A percentile compares a stretch with the other conserved stretches of the same genome.
Evolutionary conservation across 2,797 vertebrate species (phyloP).

Genomic region (Cottoperca gobio): DNA sequence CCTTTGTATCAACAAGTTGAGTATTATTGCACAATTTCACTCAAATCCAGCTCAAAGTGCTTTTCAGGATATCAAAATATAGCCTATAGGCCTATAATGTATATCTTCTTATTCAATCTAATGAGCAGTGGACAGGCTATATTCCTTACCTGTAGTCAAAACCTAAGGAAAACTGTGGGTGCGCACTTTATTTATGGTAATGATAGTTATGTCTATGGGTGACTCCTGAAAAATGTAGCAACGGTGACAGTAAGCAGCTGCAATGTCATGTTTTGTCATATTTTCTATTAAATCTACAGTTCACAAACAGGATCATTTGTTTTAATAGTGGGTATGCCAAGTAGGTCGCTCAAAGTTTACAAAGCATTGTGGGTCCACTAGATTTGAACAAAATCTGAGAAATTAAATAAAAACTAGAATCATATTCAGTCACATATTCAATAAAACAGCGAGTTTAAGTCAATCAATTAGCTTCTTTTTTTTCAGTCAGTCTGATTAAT

Average conservation of each 20-base stretch:
- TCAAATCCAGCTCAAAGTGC: neutral
- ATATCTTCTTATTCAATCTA: conserved; percentile 10
- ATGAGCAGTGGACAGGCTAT: neutral
- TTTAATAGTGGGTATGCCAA: neutral
- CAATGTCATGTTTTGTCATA: conserved; percentile 36
- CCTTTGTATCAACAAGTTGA: neutral
- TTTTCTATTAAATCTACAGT: conserved; percentile 12
- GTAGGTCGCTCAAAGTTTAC: neutral
- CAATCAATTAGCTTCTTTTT: neutral
- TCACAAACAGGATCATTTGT: conserved; percentile 12
- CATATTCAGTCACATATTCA: neutral
- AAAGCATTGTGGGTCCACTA: neutral
- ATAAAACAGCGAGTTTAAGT: neutral
- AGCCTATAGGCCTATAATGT: too few species aligned
- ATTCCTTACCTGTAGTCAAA: conserved; percentile 7
- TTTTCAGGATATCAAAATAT: neutral
- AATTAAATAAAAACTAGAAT: neutral
- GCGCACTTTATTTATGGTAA: conserved; percentile 27
- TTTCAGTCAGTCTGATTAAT: conserved; percentile 4
- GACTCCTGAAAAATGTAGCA: conserved; percentile 36
- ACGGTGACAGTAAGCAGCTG: conserved; percentile 42
- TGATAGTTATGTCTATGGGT: conserved; percentile 22
- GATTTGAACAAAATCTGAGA: neutral
- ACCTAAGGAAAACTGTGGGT: conserved; percentile 14
- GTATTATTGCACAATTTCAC: conserved; percentile 16